These are phyloP conservation scores for Melanchra persicariae DNA, from an alignment of 2,888 invertebrate genomes.

Conservation along the genomic window DNA sequence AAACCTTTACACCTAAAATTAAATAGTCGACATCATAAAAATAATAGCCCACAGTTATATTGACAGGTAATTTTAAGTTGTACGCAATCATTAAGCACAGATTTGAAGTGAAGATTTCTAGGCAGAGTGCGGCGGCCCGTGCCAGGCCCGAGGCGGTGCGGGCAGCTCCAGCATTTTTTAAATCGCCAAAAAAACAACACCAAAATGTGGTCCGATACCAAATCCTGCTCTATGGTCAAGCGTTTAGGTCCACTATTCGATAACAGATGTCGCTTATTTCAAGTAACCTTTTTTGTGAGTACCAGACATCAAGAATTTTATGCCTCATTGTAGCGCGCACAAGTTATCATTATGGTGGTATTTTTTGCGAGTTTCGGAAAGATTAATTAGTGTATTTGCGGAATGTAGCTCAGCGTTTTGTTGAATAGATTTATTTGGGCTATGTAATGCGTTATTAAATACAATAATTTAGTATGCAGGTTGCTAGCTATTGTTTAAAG, in stretches of 20 bases:
- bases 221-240: slow-evolving; percentile 58
- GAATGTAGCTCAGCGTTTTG: slow-evolving; percentile 60
- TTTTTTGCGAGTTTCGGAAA: slow-evolving; percentile 66
- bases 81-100: slow-evolving; percentile 76
- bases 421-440: slow-evolving; percentile 48
- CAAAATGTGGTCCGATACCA: slow-evolving; percentile 40
- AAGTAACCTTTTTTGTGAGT: slow-evolving; percentile 66
- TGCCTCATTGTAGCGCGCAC: slow-evolving; percentile 75
- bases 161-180: slow-evolving; percentile 68
- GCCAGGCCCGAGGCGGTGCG: slow-evolving; percentile 80
- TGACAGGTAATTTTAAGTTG: slow-evolving; percentile 78
- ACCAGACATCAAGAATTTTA: slow-evolving; percentile 71
- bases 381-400: slow-evolving; percentile 66
- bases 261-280: slow-evolving; percentile 62
- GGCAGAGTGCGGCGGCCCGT: slow-evolving; percentile 80
- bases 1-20: slow-evolving; percentile 64
- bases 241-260: slow-evolving; percentile 62
- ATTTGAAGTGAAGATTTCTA: slow-evolving; percentile 78
- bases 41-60: slow-evolving; percentile 73
- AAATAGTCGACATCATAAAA: slow-evolving; percentile 69
- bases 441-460: slow-evolving; percentile 56
- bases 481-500: slow-evolving; percentile 33
- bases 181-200: slow-evolving; percentile 63
- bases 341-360: slow-evolving; percentile 66
- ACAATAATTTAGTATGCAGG: slow-evolving; percentile 42